Base-by-base conservation (phyloP, 2,888 invertebrate genomes). In the Sphaeridia pumilis region DNA sequence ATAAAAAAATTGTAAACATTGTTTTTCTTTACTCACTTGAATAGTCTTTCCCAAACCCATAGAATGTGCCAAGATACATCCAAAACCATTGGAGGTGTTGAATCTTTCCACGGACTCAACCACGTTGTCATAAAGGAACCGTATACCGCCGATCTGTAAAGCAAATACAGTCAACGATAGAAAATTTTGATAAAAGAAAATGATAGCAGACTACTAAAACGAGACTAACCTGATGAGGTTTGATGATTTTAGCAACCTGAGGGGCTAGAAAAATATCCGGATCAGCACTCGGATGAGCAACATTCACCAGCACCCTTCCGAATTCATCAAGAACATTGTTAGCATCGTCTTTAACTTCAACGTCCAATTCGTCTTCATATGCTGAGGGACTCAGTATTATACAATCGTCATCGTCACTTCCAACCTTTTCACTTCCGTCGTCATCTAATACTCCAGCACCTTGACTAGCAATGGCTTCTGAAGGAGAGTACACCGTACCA, bases 11-110 rank as follows among this genome's bases (percentile, higher is more conserved):
- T n/a, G n/a, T n/a, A n/a, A n/a, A n/a, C 7, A 31, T 5, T 17
- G 24, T 49, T 14, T n/a, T n/a, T n/a, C n/a, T n/a, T n/a, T n/a
- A n/a, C n/a, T 49, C 64, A 72, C 72, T 68, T 87, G 90, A 54
- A 98, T 75, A 0, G 97, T 98, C 74, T 98, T 98, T n/a, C 98
- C 98, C 26, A 98, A 77, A 1, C 98, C 98, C 98, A 98, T 98
- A 42, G 93, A 93, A 74, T 98, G 97, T 1, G 97, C 97, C 49
- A 98, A 75, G 66, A 98, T 95, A 70, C 97, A 98, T 14, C 98
- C 98, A 71, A 97, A 94, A 12, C 97, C 95, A 54, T 73, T 71
- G 0, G 87, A 87, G 17, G 80, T 84, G 51, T 86, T 84, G 70
- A 84, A 97, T 62, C 92, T 77, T 57, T 83, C 83, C 42, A 87